These are phyloP conservation scores for Eupleurogrammus muticus DNA, from an alignment of 2,797 vertebrate genomes.

Conservation along the genomic window DNA sequence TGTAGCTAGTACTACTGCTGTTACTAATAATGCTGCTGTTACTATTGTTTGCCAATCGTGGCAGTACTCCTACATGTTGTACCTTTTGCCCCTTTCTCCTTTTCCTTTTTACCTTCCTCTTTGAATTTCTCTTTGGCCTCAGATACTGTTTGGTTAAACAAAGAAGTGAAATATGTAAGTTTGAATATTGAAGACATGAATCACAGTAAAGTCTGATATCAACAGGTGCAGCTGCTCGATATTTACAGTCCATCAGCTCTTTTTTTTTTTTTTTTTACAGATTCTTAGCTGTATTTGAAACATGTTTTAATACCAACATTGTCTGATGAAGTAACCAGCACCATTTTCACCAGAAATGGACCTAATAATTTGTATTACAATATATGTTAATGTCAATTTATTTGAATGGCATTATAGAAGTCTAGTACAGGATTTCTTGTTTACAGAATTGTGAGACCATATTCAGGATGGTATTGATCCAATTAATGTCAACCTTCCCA, in stretches of 20 bases:
- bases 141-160: slow-evolving; percentile 43
- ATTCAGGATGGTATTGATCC: too few species aligned
- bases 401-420: too few species aligned
- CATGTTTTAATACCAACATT: neutral
- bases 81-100: slow-evolving; percentile 65
- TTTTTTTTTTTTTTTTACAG: too few species aligned
- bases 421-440: too few species aligned
- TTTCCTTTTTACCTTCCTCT: slow-evolving; percentile 33
- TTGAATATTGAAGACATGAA: neutral
- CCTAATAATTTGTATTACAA: neutral
- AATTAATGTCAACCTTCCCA: too few species aligned
- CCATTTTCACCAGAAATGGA: neutral
- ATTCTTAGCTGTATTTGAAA: neutral
- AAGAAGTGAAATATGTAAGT: slow-evolving; percentile 1
- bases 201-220: neutral
- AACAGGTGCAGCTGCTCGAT: neutral
- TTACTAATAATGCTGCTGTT: neutral
- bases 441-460: too few species aligned
- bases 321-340: neutral
- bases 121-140: slow-evolving; percentile 41
- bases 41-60: neutral
- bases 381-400: too few species aligned
- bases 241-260: too few species aligned
- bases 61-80: slow-evolving; percentile 29
- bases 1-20: neutral